Evolutionary conservation across 2,797 vertebrate genomes (phyloP).

Genomic region (Sebastes oblongus): DNA sequence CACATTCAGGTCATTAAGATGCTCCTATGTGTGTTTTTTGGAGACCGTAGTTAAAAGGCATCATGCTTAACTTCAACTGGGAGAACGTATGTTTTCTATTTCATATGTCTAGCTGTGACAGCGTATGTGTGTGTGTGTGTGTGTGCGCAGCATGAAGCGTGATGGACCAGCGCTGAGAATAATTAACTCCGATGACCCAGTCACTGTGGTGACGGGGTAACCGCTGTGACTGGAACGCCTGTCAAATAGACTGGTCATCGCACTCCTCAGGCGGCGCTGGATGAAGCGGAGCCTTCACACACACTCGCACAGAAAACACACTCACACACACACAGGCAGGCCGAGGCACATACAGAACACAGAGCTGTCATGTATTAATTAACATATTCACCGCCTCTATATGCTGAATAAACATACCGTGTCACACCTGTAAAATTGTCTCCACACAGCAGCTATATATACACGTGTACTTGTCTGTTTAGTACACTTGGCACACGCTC

Average conservation of each 20-base stretch:
- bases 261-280: constrained; percentile 44
- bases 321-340: constrained; percentile 6
- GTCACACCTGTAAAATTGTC: constrained; percentile 42
- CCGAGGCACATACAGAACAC: constrained; percentile 28
- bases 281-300: constrained; percentile 26
- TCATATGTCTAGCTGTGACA: constrained; percentile 22
- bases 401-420: neutral
- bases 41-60: constrained; percentile 39
- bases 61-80: constrained; percentile 20
- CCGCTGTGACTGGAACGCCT: constrained; percentile 67
- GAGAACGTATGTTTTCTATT: neutral
- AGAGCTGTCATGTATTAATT: constrained; percentile 43
- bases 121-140: constrained; percentile 14
- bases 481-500: constrained; percentile 57
- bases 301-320: constrained; percentile 23
- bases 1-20: neutral
- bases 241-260: constrained; percentile 71
- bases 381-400: constrained; percentile 34
- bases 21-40: constrained; percentile 3
- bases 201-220: constrained; percentile 37
- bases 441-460: constrained; percentile 23
- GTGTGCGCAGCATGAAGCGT: constrained; percentile 18
- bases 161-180: constrained; percentile 68
- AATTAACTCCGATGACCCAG: constrained; percentile 80
- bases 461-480: constrained; percentile 48